These are phyloP conservation scores for Formica exsecta DNA, from an alignment of 1,140 invertebrate genomes.

Conservation along the genomic window DNA sequence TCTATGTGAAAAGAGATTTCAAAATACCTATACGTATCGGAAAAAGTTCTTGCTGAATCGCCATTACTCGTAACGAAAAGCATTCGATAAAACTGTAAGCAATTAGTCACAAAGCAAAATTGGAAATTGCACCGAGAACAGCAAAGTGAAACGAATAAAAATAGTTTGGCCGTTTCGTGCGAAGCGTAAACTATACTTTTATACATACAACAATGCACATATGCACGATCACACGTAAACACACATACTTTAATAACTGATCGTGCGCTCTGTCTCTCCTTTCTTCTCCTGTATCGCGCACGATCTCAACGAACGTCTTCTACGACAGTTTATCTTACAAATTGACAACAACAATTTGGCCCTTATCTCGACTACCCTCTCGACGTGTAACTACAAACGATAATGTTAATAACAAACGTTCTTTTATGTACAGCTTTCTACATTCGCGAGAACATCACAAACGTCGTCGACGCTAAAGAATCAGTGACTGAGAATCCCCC, in stretches of 20 bases:
- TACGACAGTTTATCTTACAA: conserved; percentile 66
- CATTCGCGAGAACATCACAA: background rate
- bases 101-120: conserved; percentile 55
- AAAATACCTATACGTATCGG: conserved; percentile 35
- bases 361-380: conserved; percentile 38
- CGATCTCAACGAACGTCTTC: background rate
- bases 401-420: conserved; percentile 55
- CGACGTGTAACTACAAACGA: conserved; percentile 53
- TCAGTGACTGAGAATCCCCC: background rate
- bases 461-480: conserved; percentile 25
- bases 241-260: conserved; percentile 1
- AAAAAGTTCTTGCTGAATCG: conserved; percentile 45
- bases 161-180: conserved; percentile 32
- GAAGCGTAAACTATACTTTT: conserved; percentile 16
- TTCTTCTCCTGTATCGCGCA: background rate
- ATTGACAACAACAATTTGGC: conserved; percentile 73
- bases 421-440: conserved; percentile 43
- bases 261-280: background rate
- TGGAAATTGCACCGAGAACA: conserved; percentile 26
- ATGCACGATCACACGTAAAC: background rate
- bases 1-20: conserved; percentile 9
- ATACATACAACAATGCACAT: background rate
- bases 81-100: conserved; percentile 58
- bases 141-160: conserved; percentile 43
- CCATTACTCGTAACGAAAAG: conserved; percentile 33